phyloP scores from a whole-genome alignment of 1,140 invertebrate species.

The Condylostylus longicornis region DNA sequence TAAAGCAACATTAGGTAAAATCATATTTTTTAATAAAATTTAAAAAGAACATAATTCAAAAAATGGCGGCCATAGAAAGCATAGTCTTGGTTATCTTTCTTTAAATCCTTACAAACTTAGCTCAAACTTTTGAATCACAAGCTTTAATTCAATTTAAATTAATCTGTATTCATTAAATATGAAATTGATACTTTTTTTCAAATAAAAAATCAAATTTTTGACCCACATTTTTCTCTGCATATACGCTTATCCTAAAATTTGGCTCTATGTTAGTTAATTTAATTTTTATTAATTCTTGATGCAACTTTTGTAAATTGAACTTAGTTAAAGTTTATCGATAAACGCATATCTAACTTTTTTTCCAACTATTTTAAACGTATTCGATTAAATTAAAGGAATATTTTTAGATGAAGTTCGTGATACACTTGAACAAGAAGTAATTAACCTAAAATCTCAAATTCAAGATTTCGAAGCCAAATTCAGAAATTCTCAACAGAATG shows the following conservation, averaged over 20 bases:
- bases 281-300: background rate
- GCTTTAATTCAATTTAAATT: background rate
- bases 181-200: slow-evolving; percentile 1
- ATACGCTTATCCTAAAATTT: background rate
- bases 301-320: background rate
- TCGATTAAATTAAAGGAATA: slow-evolving; percentile 4
- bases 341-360: background rate
- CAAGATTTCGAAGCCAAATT: slow-evolving; percentile 47
- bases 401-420: slow-evolving; percentile 42
- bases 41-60: slow-evolving; percentile 8
- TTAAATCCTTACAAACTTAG: slow-evolving; percentile 1
- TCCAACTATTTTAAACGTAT: slow-evolving; percentile 1
- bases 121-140: background rate
- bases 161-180: background rate
- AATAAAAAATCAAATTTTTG: no score
- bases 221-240: no score
- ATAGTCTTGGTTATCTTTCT: background rate
- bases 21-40: background rate
- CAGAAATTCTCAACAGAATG: slow-evolving; percentile 42
- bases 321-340: background rate
- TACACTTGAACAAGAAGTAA: slow-evolving; percentile 40
- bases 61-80: background rate
- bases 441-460: slow-evolving; percentile 43
- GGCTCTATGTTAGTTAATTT: background rate
- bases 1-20: slow-evolving; percentile 43